phyloP scores from a whole-genome alignment of 2,113 vertebrate species.

The Acrocephalus arundinaceus region DNA sequence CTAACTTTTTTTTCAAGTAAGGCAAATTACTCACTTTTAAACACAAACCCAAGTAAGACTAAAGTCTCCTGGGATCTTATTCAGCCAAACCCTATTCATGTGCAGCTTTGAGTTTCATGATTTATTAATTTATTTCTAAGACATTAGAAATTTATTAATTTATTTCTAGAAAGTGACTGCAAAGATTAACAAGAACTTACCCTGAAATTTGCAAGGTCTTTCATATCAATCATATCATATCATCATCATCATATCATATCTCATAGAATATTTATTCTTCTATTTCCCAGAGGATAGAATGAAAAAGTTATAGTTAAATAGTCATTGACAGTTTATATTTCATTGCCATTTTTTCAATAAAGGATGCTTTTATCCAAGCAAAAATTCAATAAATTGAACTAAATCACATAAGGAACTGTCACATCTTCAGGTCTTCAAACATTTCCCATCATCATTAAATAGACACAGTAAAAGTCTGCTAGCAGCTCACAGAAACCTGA shows the following conservation, averaged over 20 bases:
- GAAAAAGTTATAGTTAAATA: background rate
- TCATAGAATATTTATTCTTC: background rate
- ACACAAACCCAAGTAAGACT: background rate
- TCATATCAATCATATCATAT: background rate
- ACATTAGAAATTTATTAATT: background rate
- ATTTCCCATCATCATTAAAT: background rate
- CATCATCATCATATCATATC: background rate
- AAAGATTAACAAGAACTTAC: background rate
- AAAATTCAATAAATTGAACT: background rate
- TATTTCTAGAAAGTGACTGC: conserved; percentile 1
- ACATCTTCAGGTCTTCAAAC: background rate
- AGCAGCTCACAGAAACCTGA: background rate
- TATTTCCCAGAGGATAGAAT: background rate
- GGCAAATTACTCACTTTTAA: background rate
- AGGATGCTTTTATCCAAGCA: background rate
- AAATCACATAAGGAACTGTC: background rate
- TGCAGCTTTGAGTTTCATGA: background rate
- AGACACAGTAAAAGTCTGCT: background rate
- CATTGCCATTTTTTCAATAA: background rate
- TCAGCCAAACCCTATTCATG: background rate
- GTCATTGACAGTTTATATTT: background rate
- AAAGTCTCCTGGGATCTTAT: background rate
- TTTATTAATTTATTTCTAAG: background rate
- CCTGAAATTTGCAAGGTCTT: background rate
- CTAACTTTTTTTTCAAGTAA: background rate